Evolutionary conservation across 2,888 invertebrate species (phyloP).

Genomic region (Rhamnusium bicolor): DNA sequence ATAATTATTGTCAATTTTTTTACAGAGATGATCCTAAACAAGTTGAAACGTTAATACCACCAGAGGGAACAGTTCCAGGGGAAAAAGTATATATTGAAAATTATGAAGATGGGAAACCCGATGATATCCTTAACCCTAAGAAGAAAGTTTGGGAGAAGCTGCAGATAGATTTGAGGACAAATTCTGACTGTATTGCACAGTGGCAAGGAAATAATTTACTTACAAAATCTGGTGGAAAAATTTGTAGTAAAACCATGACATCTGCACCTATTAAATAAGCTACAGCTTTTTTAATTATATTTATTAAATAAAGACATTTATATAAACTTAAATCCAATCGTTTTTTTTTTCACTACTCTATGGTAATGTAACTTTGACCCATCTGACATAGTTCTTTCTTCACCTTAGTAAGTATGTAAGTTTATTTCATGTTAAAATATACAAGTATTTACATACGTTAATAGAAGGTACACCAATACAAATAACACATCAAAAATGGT

Average conservation of each 20-base stretch:
- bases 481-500: too few relatives aligned
- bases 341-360: too few relatives aligned
- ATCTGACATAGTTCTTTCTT: too few relatives aligned
- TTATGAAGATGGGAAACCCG: constrained; percentile 83
- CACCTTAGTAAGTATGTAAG: too few relatives aligned
- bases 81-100: constrained; percentile 89
- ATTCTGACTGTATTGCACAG: constrained; percentile 81
- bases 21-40: constrained; percentile 81
- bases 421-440: too few relatives aligned
- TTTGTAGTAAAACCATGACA: constrained; percentile 83
- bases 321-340: neutral
- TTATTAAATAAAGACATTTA: neutral
- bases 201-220: constrained; percentile 89
- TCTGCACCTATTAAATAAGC: constrained; percentile 88
- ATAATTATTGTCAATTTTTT: too few relatives aligned
- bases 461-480: too few relatives aligned
- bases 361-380: too few relatives aligned
- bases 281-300: neutral
- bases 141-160: constrained; percentile 97
- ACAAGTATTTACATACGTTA: too few relatives aligned
- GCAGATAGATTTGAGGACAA: constrained; percentile 84
- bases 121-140: constrained; percentile 92
- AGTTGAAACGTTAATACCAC: constrained; percentile 90
- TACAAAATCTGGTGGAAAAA: constrained; percentile 82
- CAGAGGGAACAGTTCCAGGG: constrained; percentile 84